Evolutionary conservation across 2,113 vertebrate species (phyloP).

Genomic region (Suricata suricatta): DNA sequence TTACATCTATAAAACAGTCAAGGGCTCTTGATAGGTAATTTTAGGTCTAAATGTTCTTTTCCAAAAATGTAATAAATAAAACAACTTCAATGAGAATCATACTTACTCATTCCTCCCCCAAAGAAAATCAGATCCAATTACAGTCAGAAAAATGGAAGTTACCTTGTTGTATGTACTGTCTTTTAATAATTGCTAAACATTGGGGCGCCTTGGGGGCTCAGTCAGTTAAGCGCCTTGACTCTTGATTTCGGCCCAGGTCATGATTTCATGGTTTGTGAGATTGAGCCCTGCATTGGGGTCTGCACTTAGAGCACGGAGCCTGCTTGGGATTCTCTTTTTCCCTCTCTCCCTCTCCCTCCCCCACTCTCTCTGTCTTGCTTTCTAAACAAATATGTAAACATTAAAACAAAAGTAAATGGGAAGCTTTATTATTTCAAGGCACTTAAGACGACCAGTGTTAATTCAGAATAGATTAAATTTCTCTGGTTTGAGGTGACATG

Average conservation of each 20-base stretch:
- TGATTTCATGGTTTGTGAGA: too few relatives aligned
- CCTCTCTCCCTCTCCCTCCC: too few relatives aligned
- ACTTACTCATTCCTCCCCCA: not conserved
- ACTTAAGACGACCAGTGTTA: conserved; percentile 7
- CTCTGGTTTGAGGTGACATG: conserved; percentile 11
- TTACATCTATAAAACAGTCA: not conserved
- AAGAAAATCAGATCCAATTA: conserved; percentile 45
- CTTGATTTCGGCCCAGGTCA: too few relatives aligned
- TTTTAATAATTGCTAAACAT: too few relatives aligned
- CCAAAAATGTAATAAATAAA: not conserved
- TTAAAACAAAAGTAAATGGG: not conserved
- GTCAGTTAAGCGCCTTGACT: too few relatives aligned
- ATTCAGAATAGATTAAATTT: conserved; percentile 29
- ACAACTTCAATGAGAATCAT: not conserved
- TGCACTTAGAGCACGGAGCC: too few relatives aligned
- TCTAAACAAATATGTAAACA: too few relatives aligned
- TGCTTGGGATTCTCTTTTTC: too few relatives aligned
- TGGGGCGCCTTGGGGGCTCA: too few relatives aligned
- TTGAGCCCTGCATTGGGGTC: too few relatives aligned
- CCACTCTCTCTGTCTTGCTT: too few relatives aligned
- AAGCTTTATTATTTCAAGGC: not conserved
- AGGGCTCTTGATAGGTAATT: not conserved
- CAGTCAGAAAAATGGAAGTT: not conserved
- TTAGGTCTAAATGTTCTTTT: not conserved
- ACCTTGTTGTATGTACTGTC: not conserved